Evolutionary conservation across 2,797 vertebrate species (phyloP).

Genomic region (Poecilia velifera): DNA sequence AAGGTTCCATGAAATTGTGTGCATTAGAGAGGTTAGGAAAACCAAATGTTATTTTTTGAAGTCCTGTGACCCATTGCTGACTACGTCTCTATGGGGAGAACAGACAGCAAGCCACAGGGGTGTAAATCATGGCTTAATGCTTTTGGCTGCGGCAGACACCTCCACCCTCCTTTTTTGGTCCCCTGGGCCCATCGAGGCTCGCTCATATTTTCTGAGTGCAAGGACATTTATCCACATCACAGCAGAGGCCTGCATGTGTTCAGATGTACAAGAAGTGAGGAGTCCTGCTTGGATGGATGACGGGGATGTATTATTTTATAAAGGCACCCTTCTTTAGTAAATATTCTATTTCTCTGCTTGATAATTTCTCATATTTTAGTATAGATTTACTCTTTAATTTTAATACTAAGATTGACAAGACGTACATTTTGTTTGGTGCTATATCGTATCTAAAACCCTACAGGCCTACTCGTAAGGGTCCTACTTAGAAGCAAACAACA

Average conservation of each 20-base stretch:
- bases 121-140: conserved; percentile 83
- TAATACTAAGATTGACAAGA: background rate
- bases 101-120: conserved; percentile 69
- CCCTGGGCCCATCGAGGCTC: conserved; percentile 51
- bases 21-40: conserved; percentile 77
- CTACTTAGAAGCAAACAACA: background rate
- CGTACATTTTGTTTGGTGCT: background rate
- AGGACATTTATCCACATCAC: conserved; percentile 63
- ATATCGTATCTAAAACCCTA: background rate
- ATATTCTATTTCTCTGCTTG: conserved; percentile 7
- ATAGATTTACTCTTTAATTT: conserved; percentile 1
- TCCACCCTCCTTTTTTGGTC: conserved; percentile 59
- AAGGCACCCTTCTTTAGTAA: conserved; percentile 23
- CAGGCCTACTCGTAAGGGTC: no score
- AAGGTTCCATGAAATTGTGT: conserved; percentile 77
- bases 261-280: conserved; percentile 41
- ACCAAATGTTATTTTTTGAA: conserved; percentile 84
- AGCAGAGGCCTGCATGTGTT: conserved; percentile 41
- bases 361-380: background rate
- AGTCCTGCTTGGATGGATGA: conserved; percentile 14
- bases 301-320: conserved; percentile 35
- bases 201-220: conserved; percentile 55
- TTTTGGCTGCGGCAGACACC: conserved; percentile 78
- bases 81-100: conserved; percentile 73
- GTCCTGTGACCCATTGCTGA: conserved; percentile 73